phyloP scores from a whole-genome alignment of 2,888 invertebrate species.

The Glyphotaelius pellucidus region DNA sequence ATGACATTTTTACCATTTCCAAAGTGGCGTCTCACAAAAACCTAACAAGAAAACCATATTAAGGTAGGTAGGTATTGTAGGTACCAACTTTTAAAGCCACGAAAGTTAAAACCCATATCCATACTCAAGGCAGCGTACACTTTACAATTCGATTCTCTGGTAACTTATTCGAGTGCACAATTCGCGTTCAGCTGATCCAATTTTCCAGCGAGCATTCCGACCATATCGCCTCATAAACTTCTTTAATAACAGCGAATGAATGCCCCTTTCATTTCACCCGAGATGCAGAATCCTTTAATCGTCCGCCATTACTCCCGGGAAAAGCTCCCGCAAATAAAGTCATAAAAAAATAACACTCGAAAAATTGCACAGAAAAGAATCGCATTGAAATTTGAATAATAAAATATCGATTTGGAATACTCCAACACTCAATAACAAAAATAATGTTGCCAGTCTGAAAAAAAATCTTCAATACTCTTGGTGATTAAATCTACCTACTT shows the following conservation, averaged over 20 bases:
- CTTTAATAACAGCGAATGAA: conserved; percentile 29
- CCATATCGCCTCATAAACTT: conserved; percentile 23
- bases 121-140: neutral
- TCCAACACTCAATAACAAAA: neutral
- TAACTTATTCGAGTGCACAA: neutral
- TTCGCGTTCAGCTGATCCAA: neutral
- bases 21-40: neutral
- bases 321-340: conserved; percentile 14
- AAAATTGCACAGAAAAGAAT: neutral
- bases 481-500: neutral
- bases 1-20: neutral
- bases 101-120: neutral
- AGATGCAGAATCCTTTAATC: conserved; percentile 22
- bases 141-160: neutral
- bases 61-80: neutral
- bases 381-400: neutral
- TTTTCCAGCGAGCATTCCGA: neutral
- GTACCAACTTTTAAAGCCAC: neutral
- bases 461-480: neutral
- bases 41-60: neutral
- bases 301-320: conserved; percentile 8
- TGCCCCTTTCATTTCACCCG: neutral
- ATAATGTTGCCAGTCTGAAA: conserved; percentile 15
- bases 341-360: conserved; percentile 17
- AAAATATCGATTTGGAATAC: neutral